Evolutionary conservation across 2,888 invertebrate genomes (phyloP).

Genomic region (Vesta saturnalis): DNA sequence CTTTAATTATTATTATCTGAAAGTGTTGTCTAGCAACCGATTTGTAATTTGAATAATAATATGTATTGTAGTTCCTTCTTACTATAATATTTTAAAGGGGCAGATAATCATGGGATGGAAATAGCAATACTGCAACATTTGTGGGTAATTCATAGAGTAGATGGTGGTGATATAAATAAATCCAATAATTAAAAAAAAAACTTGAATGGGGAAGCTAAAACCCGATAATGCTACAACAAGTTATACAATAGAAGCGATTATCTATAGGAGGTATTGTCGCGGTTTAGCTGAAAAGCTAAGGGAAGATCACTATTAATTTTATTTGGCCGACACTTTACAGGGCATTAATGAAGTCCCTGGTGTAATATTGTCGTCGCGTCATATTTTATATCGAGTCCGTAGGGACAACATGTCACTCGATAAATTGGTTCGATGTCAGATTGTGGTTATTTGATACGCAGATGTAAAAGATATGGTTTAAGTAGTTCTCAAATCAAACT

Average conservation of each 20-base stretch:
- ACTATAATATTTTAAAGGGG: too few species aligned
- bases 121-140: too few species aligned
- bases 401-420: slow-evolving; percentile 57
- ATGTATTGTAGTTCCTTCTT: too few species aligned
- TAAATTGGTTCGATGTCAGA: slow-evolving; percentile 56
- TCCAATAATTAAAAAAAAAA: slow-evolving; percentile 8
- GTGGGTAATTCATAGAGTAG: not conserved
- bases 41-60: too few species aligned
- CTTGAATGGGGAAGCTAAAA: slow-evolving; percentile 6
- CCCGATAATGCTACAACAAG: slow-evolving; percentile 29
- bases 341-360: slow-evolving; percentile 65
- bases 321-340: slow-evolving; percentile 63
- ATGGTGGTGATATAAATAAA: not conserved
- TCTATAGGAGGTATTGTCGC: slow-evolving; percentile 34
- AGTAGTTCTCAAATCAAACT: slow-evolving; percentile 21
- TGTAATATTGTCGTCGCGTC: slow-evolving; percentile 63
- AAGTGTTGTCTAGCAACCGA: too few species aligned
- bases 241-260: slow-evolving; percentile 39
- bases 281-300: slow-evolving; percentile 42
- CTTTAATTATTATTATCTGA: too few species aligned
- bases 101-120: too few species aligned
- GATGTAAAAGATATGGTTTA: slow-evolving; percentile 32
- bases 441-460: slow-evolving; percentile 40
- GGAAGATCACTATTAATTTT: slow-evolving; percentile 63
- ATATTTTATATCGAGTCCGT: slow-evolving; percentile 58